A percentile compares a stretch with the other conserved stretches of the same genome.
phyloP scores from a whole-genome alignment of 2,113 vertebrate genomes.

The Columba janthina region DNA sequence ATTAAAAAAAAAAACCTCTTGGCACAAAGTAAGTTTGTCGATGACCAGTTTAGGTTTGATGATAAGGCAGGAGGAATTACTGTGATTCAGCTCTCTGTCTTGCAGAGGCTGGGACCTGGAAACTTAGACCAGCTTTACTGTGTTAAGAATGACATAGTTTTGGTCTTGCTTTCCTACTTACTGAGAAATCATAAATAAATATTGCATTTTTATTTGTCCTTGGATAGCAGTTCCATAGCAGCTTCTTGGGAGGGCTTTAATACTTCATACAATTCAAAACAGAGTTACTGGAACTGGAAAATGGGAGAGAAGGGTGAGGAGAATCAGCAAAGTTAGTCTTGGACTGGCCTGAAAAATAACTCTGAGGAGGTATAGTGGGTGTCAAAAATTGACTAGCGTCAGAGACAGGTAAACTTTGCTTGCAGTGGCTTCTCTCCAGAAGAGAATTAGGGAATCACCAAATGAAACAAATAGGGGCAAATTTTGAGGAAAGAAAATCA shows the following conservation, averaged over 20 bases:
- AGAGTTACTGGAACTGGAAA: not conserved
- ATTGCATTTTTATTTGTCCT: not conserved
- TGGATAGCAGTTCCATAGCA: not conserved
- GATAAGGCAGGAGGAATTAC: not conserved
- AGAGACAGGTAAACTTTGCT: rapidly evolving
- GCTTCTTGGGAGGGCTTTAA: not conserved
- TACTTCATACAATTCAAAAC: not conserved
- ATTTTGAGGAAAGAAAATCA: not conserved
- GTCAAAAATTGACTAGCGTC: not conserved
- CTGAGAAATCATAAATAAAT: not conserved
- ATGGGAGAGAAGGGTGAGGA: not conserved
- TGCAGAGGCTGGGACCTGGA: not conserved
- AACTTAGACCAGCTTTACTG: not conserved
- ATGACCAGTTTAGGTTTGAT: not conserved
- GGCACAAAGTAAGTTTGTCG: not conserved
- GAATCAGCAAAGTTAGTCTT: not conserved
- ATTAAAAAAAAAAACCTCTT: not conserved
- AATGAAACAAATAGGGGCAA: not conserved
- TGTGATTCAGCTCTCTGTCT: not conserved
- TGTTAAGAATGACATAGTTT: not conserved
- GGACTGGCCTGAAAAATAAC: not conserved
- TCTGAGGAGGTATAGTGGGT: not conserved
- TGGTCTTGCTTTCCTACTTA: not conserved
- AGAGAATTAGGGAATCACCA: not conserved
- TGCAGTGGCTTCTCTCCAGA: not conserved